Evolutionary conservation across 1,140 invertebrate genomes (phyloP), one percentile per base, ranked within the genome.

Genomic region (Oppia nitens): DNA sequence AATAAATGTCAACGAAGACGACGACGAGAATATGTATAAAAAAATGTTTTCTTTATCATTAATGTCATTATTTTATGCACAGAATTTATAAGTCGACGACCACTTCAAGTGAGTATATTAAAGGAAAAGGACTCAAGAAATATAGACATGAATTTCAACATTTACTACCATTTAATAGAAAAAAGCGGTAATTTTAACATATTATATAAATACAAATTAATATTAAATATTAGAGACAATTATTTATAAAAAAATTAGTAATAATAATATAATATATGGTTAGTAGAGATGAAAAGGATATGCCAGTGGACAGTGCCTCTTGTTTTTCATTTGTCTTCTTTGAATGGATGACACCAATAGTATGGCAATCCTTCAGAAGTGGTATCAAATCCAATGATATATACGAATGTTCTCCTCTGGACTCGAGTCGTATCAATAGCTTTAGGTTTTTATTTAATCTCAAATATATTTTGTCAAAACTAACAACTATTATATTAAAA

Each of bases 321-420:
- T 70, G 76, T 51, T 72, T 77, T 61, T 78, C 76, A 2, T 76
- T 77, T 53, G 68, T 78, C 6, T 76, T 76, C 20, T 77, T 75
- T 60, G 74, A 74, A 14, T 82, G 80, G 80, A 67, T 81, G 62
- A 76, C 75, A 1, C 68, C 67, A 6, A 73, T 78, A 29, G 75
- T 82, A 70, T 74, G 71, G 69, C 72, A 72, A 47, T 73, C 79
- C 1, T 79, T 63, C 71, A 70, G 60, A 68, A 72, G 64, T 70
- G 77, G 58, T n/a, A 59, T 77, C 6, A 65, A 61, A 0, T 60
- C 70, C 20, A 65, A 73, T 2, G 72, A 78, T 61, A 66, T 78
- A 40, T 75, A 79, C 24, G 55, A 65, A 12, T 72, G 76, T 63
- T 75, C 77, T 17, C 69, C 73, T 11, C 70, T 71, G 32, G 78